phyloP scores from a whole-genome alignment of 2,888 invertebrate species.

The Pandemis heparana region DNA sequence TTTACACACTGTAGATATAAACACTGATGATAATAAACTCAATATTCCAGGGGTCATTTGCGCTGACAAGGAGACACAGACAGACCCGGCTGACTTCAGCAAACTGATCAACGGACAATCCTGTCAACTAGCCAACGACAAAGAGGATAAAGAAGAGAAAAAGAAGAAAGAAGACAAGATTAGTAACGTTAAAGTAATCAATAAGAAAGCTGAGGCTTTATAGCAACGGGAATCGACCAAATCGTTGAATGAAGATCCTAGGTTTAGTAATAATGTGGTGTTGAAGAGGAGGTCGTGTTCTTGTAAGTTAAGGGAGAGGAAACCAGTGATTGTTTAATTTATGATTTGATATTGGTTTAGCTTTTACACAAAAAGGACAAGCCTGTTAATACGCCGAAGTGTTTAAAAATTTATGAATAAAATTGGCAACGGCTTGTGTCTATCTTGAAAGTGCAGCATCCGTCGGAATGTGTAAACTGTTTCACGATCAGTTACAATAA shows the following conservation, averaged over 20 bases:
- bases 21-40: background rate
- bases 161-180: constrained; percentile 50
- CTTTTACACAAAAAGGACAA: background rate
- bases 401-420: no score
- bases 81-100: constrained; percentile 69
- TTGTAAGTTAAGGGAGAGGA: constrained; percentile 73
- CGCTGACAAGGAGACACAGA: constrained; percentile 75
- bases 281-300: constrained; percentile 76
- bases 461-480: no score
- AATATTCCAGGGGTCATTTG: constrained; percentile 62
- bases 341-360: background rate
- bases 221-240: constrained; percentile 76
- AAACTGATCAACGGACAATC: constrained; percentile 70
- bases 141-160: constrained; percentile 48
- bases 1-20: no score
- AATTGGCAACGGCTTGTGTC: no score
- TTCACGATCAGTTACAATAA: no score
- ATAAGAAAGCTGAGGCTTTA: constrained; percentile 69
- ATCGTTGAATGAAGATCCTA: constrained; percentile 67
- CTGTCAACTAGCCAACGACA: constrained; percentile 52
- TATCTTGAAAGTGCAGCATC: no score
- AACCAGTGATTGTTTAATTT: constrained; percentile 71
- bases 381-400: no score
- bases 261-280: constrained; percentile 61
- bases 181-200: constrained; percentile 49